Base-by-base conservation (phyloP, 2,113 vertebrate genomes). In the Sphyrna mokarran region DNA sequence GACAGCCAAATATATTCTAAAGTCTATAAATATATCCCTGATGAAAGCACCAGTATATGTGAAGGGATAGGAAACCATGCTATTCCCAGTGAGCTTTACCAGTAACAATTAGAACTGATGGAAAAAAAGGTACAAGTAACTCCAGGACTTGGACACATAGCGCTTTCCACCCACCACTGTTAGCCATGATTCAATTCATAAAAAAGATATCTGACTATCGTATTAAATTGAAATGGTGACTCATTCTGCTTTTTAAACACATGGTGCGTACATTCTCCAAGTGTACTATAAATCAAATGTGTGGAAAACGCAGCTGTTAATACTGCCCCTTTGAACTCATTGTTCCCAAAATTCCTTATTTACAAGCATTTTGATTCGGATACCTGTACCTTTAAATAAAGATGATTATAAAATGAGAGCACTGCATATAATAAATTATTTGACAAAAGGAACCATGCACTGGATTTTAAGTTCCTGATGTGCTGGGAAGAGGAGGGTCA, bases 41-140 rank as follows among this genome's bases (percentile, higher is more conserved):
- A 97, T 96, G 97, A 97, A 98, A 98, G 97, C 97, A 98, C 98
- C 97, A 97, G 96, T 96, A 96, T 97, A 96, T 97, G 96, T 96
- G 95, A 48, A 96, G 96, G 96, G 96, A 97, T 93, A 63, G 89
- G 63, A 93, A 66, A 76, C 22, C 40, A 95, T 70, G 40, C 43
- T 29, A 54, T 69, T n/a, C 63, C 91, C n/a, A 76, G 9, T 72
- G 43, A 72, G 94, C 69, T 33, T 54, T 33, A 43, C 94, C 94
- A 95, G 48, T 29, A 33, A 48, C 11, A 23, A 72, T 48, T 76
- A 70, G 40, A 95, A 95, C 26, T 6, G 63, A 54, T 33, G 23
- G 72, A 33, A 66, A 54, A 54, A 93, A 93, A 72, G 23, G 6
- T 72, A 72, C 40, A 54, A 95, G 93, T 89, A 33, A 90, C 54